Evolutionary conservation across 2,113 vertebrate genomes (phyloP), one percentile per base, ranked within the genome.

Genomic region (Saguinus imperator): DNA sequence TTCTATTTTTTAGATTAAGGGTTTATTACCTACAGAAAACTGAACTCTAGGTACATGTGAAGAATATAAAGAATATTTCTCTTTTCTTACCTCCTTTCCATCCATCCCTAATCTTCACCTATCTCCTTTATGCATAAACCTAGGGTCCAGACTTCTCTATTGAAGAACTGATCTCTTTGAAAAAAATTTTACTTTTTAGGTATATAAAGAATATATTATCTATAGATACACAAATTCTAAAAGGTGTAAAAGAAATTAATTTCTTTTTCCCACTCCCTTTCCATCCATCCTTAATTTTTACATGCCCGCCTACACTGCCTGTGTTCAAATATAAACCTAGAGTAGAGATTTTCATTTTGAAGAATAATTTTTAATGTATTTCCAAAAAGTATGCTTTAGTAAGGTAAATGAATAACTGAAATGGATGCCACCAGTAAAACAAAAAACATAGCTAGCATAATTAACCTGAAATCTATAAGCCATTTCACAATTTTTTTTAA

Each of bases 391-490:
- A 68, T 79, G 29, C 66, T 95, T 92, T 96, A 82, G 84, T 87
- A 96, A 94, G 66, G 68, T 1, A 23, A 66, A 61, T 94, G 48
- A 89, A 93, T 55, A 98, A 97, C 1, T 1, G 27, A 83, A 98
- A 90, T 16, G 93, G 55, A 87, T 29, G 20, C 72, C 75, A 76
- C 2, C 76, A 5, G 58, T 29, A 76, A 58, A 87, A 70, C 91
- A 1, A 23, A 94, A 93, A 98, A 89, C 57, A 76, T 7, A 95
- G 70, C 79, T 97, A 55, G 57, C 5, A 92, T 35, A 32, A 96
- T 96, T 97, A 55, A 91, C 90, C 90, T 97, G 80, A 70, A 79
- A 93, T 79, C 72, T 75, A 1, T n/a, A 96, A 97, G n/a, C 43
- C n/a, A 75, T 66, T 61, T 98, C 94, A 97, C 17, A 2, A 12